Percentiles rank a stretch among this genome's conserved stretches.
Evolutionary conservation across 2,113 vertebrate species (phyloP).

Genomic region (Cephalopholis sonnerati): DNA sequence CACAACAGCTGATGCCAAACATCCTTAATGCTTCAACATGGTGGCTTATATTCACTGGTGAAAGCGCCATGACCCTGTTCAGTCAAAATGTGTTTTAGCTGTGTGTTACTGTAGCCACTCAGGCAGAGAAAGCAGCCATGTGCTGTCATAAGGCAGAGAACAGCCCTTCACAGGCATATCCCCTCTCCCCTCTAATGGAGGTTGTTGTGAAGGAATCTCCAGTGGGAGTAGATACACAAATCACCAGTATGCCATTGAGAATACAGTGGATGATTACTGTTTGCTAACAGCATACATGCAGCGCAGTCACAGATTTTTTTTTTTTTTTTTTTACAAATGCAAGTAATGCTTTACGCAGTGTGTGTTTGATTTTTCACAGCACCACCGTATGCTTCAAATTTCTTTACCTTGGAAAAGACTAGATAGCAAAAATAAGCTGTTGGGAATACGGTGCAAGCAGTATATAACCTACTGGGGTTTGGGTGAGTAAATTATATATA

Average conservation of each 20-base stretch:
- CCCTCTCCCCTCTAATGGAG: conserved; percentile 45
- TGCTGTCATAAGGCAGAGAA: conserved; percentile 59
- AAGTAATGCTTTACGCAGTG: background rate
- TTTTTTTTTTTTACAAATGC: background rate
- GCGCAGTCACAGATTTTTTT: background rate
- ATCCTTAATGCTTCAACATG: conserved; percentile 28
- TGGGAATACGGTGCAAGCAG: background rate
- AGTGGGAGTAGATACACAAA: conserved; percentile 42
- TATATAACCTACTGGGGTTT: background rate
- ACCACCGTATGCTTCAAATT: background rate
- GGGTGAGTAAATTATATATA: background rate
- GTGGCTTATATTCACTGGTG: conserved; percentile 18
- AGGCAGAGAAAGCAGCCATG: conserved; percentile 65
- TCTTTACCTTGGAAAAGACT: background rate
- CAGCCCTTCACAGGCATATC: conserved; percentile 38
- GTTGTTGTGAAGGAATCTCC: conserved; percentile 60
- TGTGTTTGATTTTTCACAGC: background rate
- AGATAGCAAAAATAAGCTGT: background rate
- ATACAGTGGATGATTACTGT: conserved; percentile 48
- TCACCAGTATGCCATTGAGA: conserved; percentile 41
- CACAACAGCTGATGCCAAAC: conserved; percentile 39
- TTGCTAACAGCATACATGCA: conserved; percentile 25
- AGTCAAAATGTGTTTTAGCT: conserved; percentile 74
- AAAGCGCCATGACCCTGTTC: conserved; percentile 74
- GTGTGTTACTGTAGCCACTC: conserved; percentile 43